Percentiles rank a stretch among this genome's conserved stretches.
phyloP scores from a whole-genome alignment of 2,888 invertebrate species.

The Agriotes lineatus region DNA sequence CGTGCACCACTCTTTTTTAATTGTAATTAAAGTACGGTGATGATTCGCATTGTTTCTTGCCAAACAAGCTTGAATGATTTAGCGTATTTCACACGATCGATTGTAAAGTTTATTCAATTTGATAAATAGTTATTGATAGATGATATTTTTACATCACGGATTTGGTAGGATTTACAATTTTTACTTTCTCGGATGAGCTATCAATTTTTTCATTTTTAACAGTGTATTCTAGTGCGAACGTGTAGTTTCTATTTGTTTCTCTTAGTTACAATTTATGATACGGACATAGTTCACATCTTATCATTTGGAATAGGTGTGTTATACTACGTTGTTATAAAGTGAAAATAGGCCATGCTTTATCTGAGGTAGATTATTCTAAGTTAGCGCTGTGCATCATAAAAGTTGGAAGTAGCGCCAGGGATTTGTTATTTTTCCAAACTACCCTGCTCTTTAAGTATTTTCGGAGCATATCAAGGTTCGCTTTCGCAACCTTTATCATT shows the following conservation, averaged over 20 bases:
- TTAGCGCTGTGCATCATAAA: neutral
- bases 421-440: neutral
- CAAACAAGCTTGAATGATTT: too few relatives aligned
- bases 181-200: too few relatives aligned
- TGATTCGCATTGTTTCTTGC: too few relatives aligned
- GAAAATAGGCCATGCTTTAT: slow-evolving; percentile 22
- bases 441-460: neutral
- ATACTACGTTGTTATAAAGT: slow-evolving; percentile 9
- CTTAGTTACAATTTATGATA: slow-evolving; percentile 1
- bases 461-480: slow-evolving; percentile 4
- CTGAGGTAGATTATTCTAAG: slow-evolving; percentile 21
- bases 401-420: neutral
- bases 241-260: neutral
- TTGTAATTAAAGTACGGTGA: too few relatives aligned
- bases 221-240: too few relatives aligned
- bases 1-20: too few relatives aligned
- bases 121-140: too few relatives aligned
- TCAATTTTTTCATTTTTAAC: too few relatives aligned
- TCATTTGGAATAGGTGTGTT: slow-evolving; percentile 13
- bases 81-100: too few relatives aligned
- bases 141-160: too few relatives aligned
- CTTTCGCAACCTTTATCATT: slow-evolving; percentile 18
- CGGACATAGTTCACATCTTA: slow-evolving; percentile 11
- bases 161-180: too few relatives aligned
- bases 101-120: too few relatives aligned